These are phyloP conservation scores for Cryptomyrus ogoouensis DNA, from an alignment of 2,113 vertebrate genomes.

Conservation along the genomic window DNA sequence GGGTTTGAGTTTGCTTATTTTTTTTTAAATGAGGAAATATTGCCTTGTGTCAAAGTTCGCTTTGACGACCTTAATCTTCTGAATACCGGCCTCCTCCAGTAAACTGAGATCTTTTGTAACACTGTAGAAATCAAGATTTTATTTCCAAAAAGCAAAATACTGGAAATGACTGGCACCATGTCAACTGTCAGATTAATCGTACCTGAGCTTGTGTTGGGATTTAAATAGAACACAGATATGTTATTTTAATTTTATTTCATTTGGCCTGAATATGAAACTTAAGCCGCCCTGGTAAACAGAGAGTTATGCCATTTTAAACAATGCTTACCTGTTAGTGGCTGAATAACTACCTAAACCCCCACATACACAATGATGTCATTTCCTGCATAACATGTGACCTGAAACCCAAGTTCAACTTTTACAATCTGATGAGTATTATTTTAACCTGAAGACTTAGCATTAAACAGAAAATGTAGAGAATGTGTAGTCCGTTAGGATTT, in stretches of 20 bases:
- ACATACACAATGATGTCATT: constrained; percentile 75
- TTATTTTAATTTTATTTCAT: constrained; percentile 69
- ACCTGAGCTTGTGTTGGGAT: constrained; percentile 42
- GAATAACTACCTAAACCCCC: constrained; percentile 61
- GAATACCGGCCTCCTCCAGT: neutral
- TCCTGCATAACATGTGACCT: constrained; percentile 66
- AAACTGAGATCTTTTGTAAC: constrained; percentile 1
- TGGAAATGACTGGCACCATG: constrained; percentile 56
- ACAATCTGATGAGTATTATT: constrained; percentile 34
- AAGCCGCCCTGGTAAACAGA: constrained; percentile 65
- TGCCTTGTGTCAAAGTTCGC: neutral
- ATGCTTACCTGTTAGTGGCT: constrained; percentile 67
- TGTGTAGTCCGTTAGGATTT: neutral
- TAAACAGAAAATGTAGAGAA: neutral
- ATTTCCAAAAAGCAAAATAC: constrained; percentile 45
- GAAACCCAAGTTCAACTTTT: constrained; percentile 42
- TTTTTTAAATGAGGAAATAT: neutral
- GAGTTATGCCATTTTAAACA: constrained; percentile 73
- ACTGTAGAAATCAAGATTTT: constrained; percentile 47
- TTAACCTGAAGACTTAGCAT: neutral
- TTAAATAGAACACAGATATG: constrained; percentile 62
- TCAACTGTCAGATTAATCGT: constrained; percentile 64
- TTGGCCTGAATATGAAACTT: constrained; percentile 63
- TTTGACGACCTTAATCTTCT: neutral
- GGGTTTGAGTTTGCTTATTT: neutral